These are phyloP conservation scores for Hippasteria phrygiana DNA, from an alignment of 53 echinoderm and acorn worm genomes.

Conservation along the genomic window DNA sequence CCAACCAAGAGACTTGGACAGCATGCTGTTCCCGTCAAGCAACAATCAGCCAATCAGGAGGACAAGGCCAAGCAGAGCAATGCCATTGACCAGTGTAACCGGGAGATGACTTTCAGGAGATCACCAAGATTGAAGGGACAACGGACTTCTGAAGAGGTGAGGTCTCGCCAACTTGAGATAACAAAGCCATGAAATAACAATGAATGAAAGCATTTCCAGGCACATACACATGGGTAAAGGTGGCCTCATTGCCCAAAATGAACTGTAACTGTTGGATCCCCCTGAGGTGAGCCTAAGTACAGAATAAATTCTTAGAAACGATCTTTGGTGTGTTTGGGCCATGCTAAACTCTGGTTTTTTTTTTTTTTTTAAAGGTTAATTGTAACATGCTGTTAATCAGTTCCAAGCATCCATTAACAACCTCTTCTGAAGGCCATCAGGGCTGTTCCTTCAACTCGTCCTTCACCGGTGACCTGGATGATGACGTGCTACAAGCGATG, in stretches of 20 bases:
- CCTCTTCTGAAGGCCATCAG: background rate
- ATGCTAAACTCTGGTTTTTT: no score
- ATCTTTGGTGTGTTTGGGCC: background rate
- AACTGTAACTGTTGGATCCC: no score
- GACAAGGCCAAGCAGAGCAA: slow-evolving; percentile 15
- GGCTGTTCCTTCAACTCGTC: slow-evolving; percentile 62
- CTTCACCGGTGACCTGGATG: slow-evolving; percentile 85
- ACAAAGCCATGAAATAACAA: background rate
- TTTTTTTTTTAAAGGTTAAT: no score
- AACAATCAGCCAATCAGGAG: slow-evolving; percentile 4
- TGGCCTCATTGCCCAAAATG: no score
- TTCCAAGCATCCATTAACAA: background rate
- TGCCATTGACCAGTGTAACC: slow-evolving; percentile 5
- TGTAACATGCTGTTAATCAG: no score
- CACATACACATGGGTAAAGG: no score
- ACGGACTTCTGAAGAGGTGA: background rate
- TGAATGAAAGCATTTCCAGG: no score
- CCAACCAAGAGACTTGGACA: slow-evolving; percentile 70
- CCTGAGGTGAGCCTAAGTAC: no score
- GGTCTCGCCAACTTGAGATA: background rate
- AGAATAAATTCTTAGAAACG: no score
- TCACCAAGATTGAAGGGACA: slow-evolving; percentile 65
- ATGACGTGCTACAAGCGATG: slow-evolving; percentile 82
- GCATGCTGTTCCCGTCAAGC: slow-evolving; percentile 56
- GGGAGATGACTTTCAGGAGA: slow-evolving; percentile 47